Conservation (phyloP, 2,888 invertebrate genomes). For the Rhaphigaster nebulosa region DNA sequence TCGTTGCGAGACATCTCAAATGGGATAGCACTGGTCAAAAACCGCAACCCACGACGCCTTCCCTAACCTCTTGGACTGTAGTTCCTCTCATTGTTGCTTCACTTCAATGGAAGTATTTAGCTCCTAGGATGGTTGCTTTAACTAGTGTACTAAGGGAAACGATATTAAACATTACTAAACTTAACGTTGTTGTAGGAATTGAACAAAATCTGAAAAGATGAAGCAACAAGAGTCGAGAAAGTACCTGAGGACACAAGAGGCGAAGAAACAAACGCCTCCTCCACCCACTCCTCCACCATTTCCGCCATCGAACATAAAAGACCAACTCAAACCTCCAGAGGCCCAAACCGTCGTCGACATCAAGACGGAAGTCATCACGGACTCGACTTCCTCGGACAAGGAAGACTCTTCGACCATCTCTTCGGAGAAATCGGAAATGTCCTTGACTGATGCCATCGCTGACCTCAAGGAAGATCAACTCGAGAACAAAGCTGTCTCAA, state of each 20-base stretch:
- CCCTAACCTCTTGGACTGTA: no score
- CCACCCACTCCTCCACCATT: background rate
- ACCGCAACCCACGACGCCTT: no score
- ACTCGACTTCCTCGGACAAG: background rate
- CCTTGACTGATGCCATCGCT: background rate
- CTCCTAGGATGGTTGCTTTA: background rate
- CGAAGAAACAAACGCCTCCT: background rate
- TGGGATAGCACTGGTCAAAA: no score
- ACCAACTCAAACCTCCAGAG: background rate
- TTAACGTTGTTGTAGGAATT: background rate
- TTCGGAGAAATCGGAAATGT: constrained; percentile 19
- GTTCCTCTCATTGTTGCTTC: no score
- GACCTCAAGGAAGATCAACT: background rate
- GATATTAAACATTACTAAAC: background rate
- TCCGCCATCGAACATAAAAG: background rate
- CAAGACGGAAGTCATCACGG: background rate
- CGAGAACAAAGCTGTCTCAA: background rate
- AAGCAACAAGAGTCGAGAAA: background rate
- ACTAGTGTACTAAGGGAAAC: background rate
- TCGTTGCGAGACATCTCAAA: no score
- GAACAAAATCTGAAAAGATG: background rate
- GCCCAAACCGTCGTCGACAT: background rate
- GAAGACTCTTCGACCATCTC: constrained; percentile 2
- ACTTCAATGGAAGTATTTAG: background rate
- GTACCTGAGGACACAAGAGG: background rate